Evolutionary conservation across 2,888 invertebrate genomes (phyloP).

Genomic region (Gryllus longicercus): DNA sequence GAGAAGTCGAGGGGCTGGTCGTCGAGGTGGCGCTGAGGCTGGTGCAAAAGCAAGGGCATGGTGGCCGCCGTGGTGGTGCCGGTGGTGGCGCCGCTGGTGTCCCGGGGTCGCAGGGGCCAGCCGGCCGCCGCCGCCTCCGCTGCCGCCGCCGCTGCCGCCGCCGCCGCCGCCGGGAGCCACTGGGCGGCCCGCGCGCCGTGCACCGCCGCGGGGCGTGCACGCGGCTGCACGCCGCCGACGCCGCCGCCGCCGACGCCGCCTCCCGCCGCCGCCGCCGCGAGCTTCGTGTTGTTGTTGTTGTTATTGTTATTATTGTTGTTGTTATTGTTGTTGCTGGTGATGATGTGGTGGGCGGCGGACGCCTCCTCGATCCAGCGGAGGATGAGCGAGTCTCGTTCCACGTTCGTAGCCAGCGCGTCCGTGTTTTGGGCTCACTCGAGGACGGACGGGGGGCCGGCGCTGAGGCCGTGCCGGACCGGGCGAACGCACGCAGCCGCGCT

Average conservation of each 20-base stretch:
- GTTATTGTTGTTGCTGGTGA: neutral
- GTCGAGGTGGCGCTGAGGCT: neutral
- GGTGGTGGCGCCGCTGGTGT: neutral
- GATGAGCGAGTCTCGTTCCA: neutral
- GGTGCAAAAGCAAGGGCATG: neutral
- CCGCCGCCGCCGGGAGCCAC: neutral
- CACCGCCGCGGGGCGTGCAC: neutral
- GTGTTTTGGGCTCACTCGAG: neutral
- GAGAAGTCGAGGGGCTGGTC: slow-evolving; percentile 17
- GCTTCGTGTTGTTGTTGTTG: slow-evolving; percentile 7
- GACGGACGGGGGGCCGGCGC: neutral
- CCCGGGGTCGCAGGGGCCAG: neutral
- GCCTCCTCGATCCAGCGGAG: slow-evolving; percentile 3
- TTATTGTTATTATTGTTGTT: slow-evolving; percentile 9
- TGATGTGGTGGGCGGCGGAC: slow-evolving; percentile 11
- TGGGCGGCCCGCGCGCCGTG: neutral
- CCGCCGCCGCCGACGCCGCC: neutral
- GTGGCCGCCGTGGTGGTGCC: neutral
- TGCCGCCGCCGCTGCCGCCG: slow-evolving; percentile 4
- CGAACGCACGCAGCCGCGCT: neutral
- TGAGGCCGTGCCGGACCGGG: neutral
- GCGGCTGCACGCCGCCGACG: neutral
- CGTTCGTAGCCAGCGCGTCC: slow-evolving; percentile 2
- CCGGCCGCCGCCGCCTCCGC: neutral
- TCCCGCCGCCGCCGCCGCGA: neutral